Evolutionary conservation across 2,888 invertebrate genomes (phyloP), one percentile per base, ranked within the genome.

Genomic region (Lithophane socia): DNA sequence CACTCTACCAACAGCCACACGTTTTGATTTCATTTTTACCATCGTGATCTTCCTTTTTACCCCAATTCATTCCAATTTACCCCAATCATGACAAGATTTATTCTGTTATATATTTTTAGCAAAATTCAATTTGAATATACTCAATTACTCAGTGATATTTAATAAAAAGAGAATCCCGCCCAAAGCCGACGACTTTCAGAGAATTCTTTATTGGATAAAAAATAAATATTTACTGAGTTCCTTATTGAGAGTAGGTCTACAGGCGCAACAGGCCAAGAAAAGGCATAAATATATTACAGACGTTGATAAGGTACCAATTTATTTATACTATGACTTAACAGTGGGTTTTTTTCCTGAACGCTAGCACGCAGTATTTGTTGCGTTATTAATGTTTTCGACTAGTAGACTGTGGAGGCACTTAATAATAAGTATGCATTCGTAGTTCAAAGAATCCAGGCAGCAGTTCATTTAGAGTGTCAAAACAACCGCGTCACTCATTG

Each of bases 401-500:
- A n/a, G 13, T 63, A 47, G 49, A 37, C 70, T n/a, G 7, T n/a
- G n/a, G 5, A 13, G 44, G 0, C 7, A 18, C 24, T 60, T n/a
- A 61, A 24, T 42, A 37, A 37, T 18, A 29, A 73, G 37, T 52
- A 66, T 73, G 60, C 18, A 24, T 10, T 66, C 13, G 3, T 18
- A 56, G n/a, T 49, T 81, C 29, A 67, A 81, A 80, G 69, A 56
- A 24, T 70, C 65, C 24, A 56, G 29, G 49, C 29, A 44, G 18
- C 2, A 21, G 18, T 54, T 49, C 60, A 81, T 70, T 70, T 76
- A 2, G n/a, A 54, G 29, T 21, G 49, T 21, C 76, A 81, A 66
- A 69, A 56, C 13, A 10, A 66, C 69, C 82, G 52, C 42, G 80
- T 65, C 65, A 44, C 49, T 70, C 65, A 60, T 65, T 69, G 54